Evolutionary conservation across 1,140 invertebrate species (phyloP).

Genomic region (Pseudomyrmex flavicornis): DNA sequence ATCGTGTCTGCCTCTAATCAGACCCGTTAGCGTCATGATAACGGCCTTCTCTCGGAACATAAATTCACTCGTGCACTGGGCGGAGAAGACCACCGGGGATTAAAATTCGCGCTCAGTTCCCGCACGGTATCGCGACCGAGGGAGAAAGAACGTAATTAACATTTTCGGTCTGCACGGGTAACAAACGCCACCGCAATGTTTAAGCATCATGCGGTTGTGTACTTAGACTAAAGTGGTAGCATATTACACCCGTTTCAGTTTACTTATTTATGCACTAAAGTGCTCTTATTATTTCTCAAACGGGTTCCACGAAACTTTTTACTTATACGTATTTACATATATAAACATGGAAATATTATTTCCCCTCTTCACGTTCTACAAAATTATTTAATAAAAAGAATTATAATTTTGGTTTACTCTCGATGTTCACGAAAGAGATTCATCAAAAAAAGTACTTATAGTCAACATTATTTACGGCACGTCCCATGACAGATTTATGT

Average conservation of each 20-base stretch:
- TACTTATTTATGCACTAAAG: slow-evolving; percentile 24
- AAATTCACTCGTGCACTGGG: slow-evolving; percentile 2
- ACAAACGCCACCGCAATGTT: slow-evolving; percentile 43
- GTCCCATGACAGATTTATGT: not conserved
- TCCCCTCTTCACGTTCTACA: not conserved
- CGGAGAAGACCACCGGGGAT: slow-evolving; percentile 17
- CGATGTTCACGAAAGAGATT: not conserved
- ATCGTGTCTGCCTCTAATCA: not conserved
- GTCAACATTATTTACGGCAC: not conserved
- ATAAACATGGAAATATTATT: not conserved
- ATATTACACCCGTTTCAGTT: not conserved
- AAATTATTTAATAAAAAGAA: not conserved
- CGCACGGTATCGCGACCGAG: slow-evolving; percentile 2
- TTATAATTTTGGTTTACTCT: slow-evolving; percentile 24
- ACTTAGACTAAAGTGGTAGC: slow-evolving; percentile 21
- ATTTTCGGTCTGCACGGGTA: slow-evolving; percentile 18
- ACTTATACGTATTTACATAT: slow-evolving; percentile 1
- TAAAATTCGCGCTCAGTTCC: slow-evolving; percentile 19
- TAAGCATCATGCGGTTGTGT: slow-evolving; percentile 38
- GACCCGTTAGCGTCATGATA: slow-evolving; percentile 1
- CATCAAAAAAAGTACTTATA: not conserved
- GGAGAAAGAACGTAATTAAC: slow-evolving; percentile 25
- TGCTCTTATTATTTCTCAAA: not conserved
- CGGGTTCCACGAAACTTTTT: not conserved
- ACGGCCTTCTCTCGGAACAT: not conserved